Conservation (phyloP, 2,888 invertebrate genomes). For the Leptarthrus brevirostris region DNA sequence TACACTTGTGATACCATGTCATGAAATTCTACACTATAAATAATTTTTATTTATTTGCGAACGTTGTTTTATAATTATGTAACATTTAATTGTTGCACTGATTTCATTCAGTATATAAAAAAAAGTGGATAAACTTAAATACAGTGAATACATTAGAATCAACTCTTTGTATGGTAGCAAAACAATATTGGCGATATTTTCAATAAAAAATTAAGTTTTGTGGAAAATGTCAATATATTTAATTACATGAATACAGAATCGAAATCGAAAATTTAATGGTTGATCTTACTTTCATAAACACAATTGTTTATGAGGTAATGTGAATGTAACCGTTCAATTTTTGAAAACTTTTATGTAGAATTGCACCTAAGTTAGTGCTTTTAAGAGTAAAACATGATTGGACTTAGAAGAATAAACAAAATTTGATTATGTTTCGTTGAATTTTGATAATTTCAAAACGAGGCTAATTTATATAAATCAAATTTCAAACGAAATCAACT, state of each 20-base stretch:
- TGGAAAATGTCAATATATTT: background rate
- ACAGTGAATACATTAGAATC: too few species aligned
- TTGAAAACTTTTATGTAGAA: background rate
- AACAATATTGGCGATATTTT: background rate
- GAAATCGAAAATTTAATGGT: too few species aligned
- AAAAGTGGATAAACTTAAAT: too few species aligned
- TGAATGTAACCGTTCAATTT: background rate
- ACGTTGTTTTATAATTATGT: too few species aligned
- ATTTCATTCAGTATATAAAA: too few species aligned
- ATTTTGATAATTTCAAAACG: slow-evolving; percentile 20
- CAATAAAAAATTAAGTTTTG: background rate
- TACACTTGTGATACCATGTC: too few species aligned
- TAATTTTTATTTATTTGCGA: too few species aligned
- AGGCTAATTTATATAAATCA: slow-evolving; percentile 25
- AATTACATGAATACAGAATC: background rate
- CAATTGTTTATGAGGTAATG: background rate
- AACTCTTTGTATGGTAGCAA: background rate
- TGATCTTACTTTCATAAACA: too few species aligned
- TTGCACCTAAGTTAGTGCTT: slow-evolving; percentile 27
- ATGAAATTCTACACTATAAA: too few species aligned
- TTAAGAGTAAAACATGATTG: slow-evolving; percentile 36
- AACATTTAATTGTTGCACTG: too few species aligned
- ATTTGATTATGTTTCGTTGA: slow-evolving; percentile 25
- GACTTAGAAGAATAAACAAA: slow-evolving; percentile 6
- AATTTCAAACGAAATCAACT: slow-evolving; percentile 4